Evolutionary conservation across 2,797 vertebrate genomes (phyloP), one percentile per base, ranked within the genome.

Genomic region (Leptodactylus fallax): DNA sequence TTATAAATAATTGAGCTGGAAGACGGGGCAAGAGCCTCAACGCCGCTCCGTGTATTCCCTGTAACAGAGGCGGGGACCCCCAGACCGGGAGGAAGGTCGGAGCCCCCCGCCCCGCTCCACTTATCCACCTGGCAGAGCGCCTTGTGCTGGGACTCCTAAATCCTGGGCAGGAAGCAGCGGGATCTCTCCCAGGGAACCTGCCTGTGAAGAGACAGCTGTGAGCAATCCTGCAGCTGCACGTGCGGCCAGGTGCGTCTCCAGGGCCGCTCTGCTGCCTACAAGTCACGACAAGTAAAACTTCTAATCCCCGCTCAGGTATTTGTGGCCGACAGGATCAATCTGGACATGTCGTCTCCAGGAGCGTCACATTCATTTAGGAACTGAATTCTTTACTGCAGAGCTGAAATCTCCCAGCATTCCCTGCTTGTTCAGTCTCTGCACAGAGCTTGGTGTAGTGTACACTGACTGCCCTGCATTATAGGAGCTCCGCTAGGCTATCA

Each of bases 1-100:
- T 77, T 55, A 85, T 88, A 77, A 85, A 88, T 88, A 85, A 88
- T 88, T 85, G 78, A 88, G 21, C 45, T 14, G 56, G 63, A 74
- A 67, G 81, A 11, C 14, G 61, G 71, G 36, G 56, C 21, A 19
- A n/a, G 27, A 51, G 36, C 65, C 3, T 17, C 51, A 45, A 45
- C 14, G 36, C 4, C 1, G 78, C 56, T 63, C 69, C 60, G 3
- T 21, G 45, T 76, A 63, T 69, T 25, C 74, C 87, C 65, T 81
- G 67, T 9, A 76, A 63, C 10, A 49, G 81, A 51, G n/a, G n/a
- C 21, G 13, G 14, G 58, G 25, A 67, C 65, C 83, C 77, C 69
- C 55, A 19, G 71, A 76, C 67, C 45, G 45, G n/a, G 25, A 63
- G 82, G 82, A 88, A 88, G 87, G 87, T 84, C 80, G 36, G 36